Base-by-base conservation (phyloP, 2,888 invertebrate species). In the Scaptomyza flava region DNA sequence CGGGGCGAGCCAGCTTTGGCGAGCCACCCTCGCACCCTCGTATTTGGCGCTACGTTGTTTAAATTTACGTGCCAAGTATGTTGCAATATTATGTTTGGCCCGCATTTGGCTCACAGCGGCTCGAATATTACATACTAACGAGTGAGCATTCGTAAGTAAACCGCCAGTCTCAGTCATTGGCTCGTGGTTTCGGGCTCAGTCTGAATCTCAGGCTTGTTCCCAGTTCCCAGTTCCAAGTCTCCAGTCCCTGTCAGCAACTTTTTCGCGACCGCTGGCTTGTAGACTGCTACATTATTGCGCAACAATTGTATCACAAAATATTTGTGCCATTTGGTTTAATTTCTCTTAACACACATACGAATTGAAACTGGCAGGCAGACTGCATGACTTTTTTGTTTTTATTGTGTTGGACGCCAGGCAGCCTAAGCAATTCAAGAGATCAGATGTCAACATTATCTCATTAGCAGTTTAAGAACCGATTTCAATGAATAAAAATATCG, bases 101-200 rank as follows among this genome's bases (percentile, higher is more conserved):
- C 86, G 86, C 88, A 83, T 83, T 88, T 86, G 83, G 86, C 83
- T 87, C 83, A 77, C 77, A 87, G 82, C 71, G 78, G 81, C 80
- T 78, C 64, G 58, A 62, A 60, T 52, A 48, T 56, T 48, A 58
- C 43, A 52, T 47, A 50, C 60, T 56, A 36, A 61, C 48, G 66
- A 71, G 38, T 64, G 66, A 61, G 65, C 63, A 63, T 54, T 61
- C 63, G 56, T 58, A 67, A 57, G 57, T 68, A 73, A 80, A 72
- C 59, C 81, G 75, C 66, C 75, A 50, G 20, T 60, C 53, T 47
- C 46, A 42, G 61, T 52, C 50, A 12, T 33, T 6, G 47, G 3
- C 47, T 47, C 30, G 3, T 27, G 12, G 48, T 20, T 17, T 2
- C 30, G 30, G 14, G 17, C n/a, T 20, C 42, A 59, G 36, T 43